A percentile compares a stretch with the other conserved stretches of the same genome.
These are phyloP conservation scores for Ostrea edulis DNA, from an alignment of 1,140 invertebrate genomes.

Conservation along the genomic window DNA sequence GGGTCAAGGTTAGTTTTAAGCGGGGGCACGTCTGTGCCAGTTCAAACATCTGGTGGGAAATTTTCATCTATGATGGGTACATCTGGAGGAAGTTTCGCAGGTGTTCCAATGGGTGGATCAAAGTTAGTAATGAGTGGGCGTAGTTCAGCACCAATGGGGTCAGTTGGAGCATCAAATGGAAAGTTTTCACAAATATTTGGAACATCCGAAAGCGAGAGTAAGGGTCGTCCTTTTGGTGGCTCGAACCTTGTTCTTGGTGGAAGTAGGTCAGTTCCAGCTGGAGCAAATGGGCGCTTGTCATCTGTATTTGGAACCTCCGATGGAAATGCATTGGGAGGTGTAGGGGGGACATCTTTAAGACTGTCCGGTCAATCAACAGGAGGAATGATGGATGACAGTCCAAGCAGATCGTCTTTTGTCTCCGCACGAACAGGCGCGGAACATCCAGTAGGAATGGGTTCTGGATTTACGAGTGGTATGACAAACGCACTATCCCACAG, in stretches of 20 bases:
- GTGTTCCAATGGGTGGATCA: not conserved
- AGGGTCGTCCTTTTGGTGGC: not conserved
- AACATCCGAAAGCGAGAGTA: not conserved
- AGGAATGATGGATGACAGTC: not conserved
- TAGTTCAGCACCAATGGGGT: not conserved
- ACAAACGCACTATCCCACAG: not conserved
- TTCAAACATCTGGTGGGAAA: constrained; percentile 1
- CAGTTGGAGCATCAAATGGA: not conserved
- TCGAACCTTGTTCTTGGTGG: not conserved
- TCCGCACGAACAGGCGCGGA: not conserved
- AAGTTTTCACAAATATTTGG: constrained; percentile 5
- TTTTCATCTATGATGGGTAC: not conserved
- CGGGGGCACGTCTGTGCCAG: not conserved
- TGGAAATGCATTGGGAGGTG: not conserved
- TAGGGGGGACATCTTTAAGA: not conserved
- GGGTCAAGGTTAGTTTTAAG: constrained; percentile 1
- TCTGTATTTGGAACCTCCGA: not conserved
- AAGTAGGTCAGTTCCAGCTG: not conserved
- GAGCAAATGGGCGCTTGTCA: not conserved
- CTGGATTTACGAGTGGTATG: not conserved
- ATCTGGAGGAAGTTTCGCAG: constrained; percentile 1
- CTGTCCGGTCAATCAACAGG: not conserved
- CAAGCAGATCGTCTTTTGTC: not conserved
- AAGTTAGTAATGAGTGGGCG: constrained; percentile 28
- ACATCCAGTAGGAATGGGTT: not conserved